Evolutionary conservation across 1,140 invertebrate genomes (phyloP), one percentile per base, ranked within the genome.

Genomic region (Drosophila burlai): DNA sequence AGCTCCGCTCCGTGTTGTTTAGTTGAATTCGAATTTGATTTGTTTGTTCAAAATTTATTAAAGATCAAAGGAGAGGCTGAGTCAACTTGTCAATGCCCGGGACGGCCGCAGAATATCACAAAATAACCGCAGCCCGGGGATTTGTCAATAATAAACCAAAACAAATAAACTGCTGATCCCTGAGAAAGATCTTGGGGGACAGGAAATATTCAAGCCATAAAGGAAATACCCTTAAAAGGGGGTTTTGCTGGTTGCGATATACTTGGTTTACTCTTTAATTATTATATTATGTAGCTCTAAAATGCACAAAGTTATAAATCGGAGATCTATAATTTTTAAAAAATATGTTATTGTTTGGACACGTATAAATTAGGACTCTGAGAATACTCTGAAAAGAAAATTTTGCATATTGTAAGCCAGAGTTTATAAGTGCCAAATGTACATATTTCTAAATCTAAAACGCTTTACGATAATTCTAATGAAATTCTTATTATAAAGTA

Each of bases 31-130:
- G 59, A 85, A 79, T 83, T 76, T 89, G 83, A 89, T 87, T 87
- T 87, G 83, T 87, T 87, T 87, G 81, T 72, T 87, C 77, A 78
- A 76, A 80, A 89, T 83, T 89, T 87, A 89, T 83, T 87, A 55
- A 87, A 87, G 84, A 87, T 87, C 83, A 87, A 87, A 87, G 83
- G 75, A 73, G 59, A 69, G 58, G 72, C 66, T 73, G 68, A 86
- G 83, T 85, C 82, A 84, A 78, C 67, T 84, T 72, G 69, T 72
- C 69, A 71, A 47, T 71, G 65, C 65, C 65, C n/a, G 42, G 29
- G 31, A 18, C 43, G 67, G 45, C 13, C 45, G 34, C 45, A 57
- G 65, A 66, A 62, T 52, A 72, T 66, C 58, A 58, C 72, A 71
- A 73, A 74, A 65, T 72, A 52, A 55, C 40, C 61, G 36, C 55